Evolutionary conservation across 2,888 invertebrate species (phyloP).

Genomic region (Pegoplata infirma): DNA sequence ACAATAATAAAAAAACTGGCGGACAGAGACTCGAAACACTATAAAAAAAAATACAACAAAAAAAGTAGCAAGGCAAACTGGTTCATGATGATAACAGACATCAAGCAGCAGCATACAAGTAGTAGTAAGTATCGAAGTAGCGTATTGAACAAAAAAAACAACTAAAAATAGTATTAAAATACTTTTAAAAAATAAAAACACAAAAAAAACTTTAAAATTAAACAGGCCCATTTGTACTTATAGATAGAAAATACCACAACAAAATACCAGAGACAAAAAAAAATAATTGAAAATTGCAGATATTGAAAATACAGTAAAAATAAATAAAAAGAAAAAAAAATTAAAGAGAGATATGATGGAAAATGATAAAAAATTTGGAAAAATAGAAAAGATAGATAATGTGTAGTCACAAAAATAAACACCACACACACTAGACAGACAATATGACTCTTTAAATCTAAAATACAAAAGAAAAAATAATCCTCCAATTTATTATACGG

Average conservation of each 20-base stretch:
- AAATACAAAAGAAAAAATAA: slow-evolving; percentile 8
- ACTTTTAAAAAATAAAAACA: slow-evolving; percentile 14
- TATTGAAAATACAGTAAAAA: neutral
- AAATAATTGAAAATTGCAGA: neutral
- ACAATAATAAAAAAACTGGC: slow-evolving; percentile 33
- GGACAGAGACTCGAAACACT: slow-evolving; percentile 19
- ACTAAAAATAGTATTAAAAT: slow-evolving; percentile 23
- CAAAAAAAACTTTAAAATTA: neutral
- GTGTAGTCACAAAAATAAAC: neutral
- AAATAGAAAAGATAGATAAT: neutral
- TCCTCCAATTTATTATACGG: slow-evolving; percentile 25
- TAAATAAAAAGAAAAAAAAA: neutral
- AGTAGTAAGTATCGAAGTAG: neutral
- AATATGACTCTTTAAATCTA: neutral
- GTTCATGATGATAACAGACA: slow-evolving; percentile 54
- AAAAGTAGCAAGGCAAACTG: slow-evolving; percentile 58
- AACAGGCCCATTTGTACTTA: neutral
- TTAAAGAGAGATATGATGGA: neutral
- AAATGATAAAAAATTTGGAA: neutral
- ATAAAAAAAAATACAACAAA: too few species aligned
- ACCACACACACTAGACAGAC: neutral
- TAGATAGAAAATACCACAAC: neutral
- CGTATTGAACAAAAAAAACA: neutral
- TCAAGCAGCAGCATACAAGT: slow-evolving; percentile 20
- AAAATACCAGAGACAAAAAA: neutral